phyloP scores from a whole-genome alignment of 2,797 vertebrate genomes.

The Anableps anableps region DNA sequence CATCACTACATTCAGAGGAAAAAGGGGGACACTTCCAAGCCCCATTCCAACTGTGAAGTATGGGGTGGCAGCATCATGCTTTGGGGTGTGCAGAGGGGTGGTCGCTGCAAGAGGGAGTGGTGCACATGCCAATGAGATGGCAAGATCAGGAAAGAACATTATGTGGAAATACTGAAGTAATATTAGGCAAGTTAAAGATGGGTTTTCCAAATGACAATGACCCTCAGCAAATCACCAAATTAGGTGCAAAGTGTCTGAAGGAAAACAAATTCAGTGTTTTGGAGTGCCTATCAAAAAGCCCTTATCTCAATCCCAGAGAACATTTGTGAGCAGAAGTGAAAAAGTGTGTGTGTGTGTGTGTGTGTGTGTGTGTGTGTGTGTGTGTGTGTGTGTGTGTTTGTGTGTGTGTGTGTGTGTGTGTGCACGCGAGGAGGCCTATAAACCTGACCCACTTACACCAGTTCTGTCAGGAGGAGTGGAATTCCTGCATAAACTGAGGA shows the following conservation, averaged over 20 bases:
- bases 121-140: background rate
- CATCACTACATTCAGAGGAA: no score
- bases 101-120: no score
- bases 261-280: background rate
- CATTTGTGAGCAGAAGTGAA: background rate
- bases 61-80: no score
- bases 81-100: no score
- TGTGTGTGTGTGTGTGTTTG: no score
- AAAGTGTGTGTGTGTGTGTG: background rate
- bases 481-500: background rate
- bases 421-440: background rate
- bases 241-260: background rate
- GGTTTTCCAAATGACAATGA: background rate
- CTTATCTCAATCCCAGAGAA: background rate
- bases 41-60: no score
- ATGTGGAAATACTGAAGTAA: no score
- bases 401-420: no score
- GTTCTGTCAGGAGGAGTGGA: background rate
- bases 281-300: background rate
- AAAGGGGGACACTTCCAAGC: no score
- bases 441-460: background rate
- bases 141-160: background rate
- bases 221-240: background rate
- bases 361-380: no score
- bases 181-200: background rate